Evolutionary conservation across 2,888 invertebrate genomes (phyloP), one percentile per base, ranked within the genome.

Genomic region (Acanthococcus lagerstroemiae): DNA sequence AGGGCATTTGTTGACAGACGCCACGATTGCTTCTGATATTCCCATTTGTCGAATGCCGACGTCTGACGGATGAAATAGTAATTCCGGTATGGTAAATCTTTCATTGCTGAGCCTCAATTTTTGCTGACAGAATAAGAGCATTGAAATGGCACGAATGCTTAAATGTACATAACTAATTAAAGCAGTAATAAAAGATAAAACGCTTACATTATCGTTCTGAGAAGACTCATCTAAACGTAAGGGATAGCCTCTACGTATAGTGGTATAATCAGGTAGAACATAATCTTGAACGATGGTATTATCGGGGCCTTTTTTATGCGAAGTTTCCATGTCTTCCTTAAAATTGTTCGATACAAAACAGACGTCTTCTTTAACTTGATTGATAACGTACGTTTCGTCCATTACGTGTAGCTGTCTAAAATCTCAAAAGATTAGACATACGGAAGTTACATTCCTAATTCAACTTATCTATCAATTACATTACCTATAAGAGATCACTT

Each of bases 301-400:
- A 44, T 82, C 82, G 30, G 82, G 77, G 19, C 80, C 80, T 75
- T 81, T 79, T 65, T 76, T 77, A 69, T 79, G 80, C 19, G 89
- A 84, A 55, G 81, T 81, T 67, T 82, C 80, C 84, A 95, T 86
- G 72, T 95, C 95, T 21, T 78, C 78, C 72, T 83, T 82, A 73
- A 95, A 93, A 74, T 96, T 81, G 70, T 83, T 80, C 0, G 95
- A 87, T 0, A 97, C 93, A 79, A 86, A 99, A 75, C 97, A 97
- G 0, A 90, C 85, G 75, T 99, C 97, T 77, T 99, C 99, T 76
- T 99, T 99, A 0, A 88, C 90, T 78, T 99, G 96, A 78, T 99
- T 99, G 55, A 99, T 93, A 0, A 99, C 95, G 78, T 90, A 95
- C 0, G 95, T 95, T 77, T 99, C 99, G 75, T 97, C 96, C 93